Conservation (phyloP, 2,888 invertebrate genomes). For the Oxycera nigricornis region DNA sequence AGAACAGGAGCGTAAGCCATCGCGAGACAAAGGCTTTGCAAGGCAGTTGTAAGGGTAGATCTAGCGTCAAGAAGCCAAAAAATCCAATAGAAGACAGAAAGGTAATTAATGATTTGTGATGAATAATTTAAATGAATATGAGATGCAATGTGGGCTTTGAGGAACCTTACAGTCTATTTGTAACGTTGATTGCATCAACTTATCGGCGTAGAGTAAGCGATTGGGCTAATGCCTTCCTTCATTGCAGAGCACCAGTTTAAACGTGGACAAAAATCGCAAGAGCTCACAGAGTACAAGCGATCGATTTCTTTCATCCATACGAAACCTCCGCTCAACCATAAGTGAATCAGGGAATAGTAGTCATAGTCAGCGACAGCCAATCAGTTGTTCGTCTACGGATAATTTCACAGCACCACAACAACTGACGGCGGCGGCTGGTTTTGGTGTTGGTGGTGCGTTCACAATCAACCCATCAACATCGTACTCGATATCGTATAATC, state of each 20-base stretch:
- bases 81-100: slow-evolving; percentile 12
- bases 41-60: slow-evolving; percentile 13
- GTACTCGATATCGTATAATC: slow-evolving; percentile 42
- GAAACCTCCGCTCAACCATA: slow-evolving; percentile 43
- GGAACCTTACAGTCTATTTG: too few relatives aligned
- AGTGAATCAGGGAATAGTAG: slow-evolving; percentile 39
- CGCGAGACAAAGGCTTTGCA: slow-evolving; percentile 20
- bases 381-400: slow-evolving; percentile 38
- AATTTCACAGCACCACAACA: slow-evolving; percentile 42
- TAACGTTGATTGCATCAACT: too few relatives aligned
- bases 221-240: not conserved
- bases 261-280: slow-evolving; percentile 45
- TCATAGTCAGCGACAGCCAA: slow-evolving; percentile 34
- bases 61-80: slow-evolving; percentile 13
- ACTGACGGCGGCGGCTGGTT: not conserved
- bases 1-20: slow-evolving; percentile 15
- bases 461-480: slow-evolving; percentile 36
- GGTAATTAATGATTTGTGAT: too few relatives aligned
- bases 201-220: too few relatives aligned
- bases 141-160: too few relatives aligned
- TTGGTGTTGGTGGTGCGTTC: slow-evolving; percentile 6
- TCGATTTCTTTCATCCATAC: slow-evolving; percentile 34
- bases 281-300: slow-evolving; percentile 13
- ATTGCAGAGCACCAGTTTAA: slow-evolving; percentile 30
- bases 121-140: too few relatives aligned